Evolutionary conservation across 1,140 invertebrate genomes (phyloP).

Genomic region (Sitodiplosis mosellana): DNA sequence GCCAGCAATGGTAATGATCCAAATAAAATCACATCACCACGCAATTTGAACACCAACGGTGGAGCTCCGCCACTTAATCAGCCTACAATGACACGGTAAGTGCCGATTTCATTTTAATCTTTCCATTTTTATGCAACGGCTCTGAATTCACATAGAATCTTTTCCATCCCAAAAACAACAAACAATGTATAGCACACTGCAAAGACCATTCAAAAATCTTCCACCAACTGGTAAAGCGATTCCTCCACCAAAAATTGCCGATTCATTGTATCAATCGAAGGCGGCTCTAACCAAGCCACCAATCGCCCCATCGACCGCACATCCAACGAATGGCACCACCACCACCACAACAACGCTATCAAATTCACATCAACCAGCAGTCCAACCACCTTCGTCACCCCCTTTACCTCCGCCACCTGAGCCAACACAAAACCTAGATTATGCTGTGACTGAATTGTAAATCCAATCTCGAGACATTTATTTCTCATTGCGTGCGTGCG

Average conservation of each 20-base stretch:
- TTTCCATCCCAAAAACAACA: too few relatives aligned
- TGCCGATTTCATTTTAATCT: not conserved
- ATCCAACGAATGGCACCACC: conserved; percentile 1
- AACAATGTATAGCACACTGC: conserved; percentile 18
- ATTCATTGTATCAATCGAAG: conserved; percentile 2
- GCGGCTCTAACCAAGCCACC: not conserved
- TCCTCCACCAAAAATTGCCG: conserved; percentile 22
- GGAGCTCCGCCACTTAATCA: not conserved
- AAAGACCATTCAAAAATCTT: conserved; percentile 23
- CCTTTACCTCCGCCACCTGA: conserved; percentile 17
- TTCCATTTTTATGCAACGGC: not conserved
- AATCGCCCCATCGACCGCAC: not conserved
- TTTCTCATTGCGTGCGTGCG: too few relatives aligned
- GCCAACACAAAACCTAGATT: conserved; percentile 17
- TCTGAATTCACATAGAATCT: too few relatives aligned
- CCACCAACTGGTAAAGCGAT: conserved; percentile 25
- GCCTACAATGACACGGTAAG: conserved; percentile 1
- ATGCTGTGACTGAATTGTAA: conserved; percentile 25
- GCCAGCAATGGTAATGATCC: conserved; percentile 3
- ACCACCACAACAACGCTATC: not conserved
- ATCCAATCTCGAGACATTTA: not conserved
- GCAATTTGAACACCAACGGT: too few relatives aligned
- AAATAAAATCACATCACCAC: not conserved
- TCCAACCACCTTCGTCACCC: conserved; percentile 9
- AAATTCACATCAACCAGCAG: not conserved